These are phyloP conservation scores for Tragelaphus buxtoni DNA, from an alignment of 2,113 vertebrate species.

Conservation along the genomic window DNA sequence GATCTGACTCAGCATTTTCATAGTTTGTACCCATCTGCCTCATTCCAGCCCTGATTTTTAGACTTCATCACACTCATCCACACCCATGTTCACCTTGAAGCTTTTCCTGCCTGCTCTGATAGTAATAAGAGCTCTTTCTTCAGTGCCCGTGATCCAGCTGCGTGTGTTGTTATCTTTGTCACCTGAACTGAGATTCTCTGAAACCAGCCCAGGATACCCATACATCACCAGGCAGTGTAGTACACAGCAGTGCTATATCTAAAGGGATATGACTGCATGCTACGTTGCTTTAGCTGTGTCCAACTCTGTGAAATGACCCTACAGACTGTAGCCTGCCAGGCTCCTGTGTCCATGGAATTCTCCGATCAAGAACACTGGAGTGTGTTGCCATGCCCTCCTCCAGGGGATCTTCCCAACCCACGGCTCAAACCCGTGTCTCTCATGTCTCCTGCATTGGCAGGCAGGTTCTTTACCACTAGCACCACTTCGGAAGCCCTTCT, in stretches of 20 bases:
- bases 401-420: background rate
- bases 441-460: background rate
- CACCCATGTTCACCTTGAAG: accelerated
- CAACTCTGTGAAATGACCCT: background rate
- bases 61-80: background rate
- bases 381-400: background rate
- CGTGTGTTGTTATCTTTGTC: background rate
- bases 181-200: background rate
- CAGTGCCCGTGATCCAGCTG: background rate
- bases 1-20: background rate
- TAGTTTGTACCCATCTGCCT: background rate
- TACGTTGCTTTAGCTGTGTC: background rate
- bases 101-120: too few species aligned
- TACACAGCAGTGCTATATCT: accelerated
- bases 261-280: background rate
- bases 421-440: accelerated
- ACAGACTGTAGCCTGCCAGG: background rate
- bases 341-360: background rate
- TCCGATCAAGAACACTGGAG: background rate
- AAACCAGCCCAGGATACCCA: background rate
- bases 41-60: background rate
- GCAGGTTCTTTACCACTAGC: background rate
- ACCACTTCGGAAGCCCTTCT: background rate
- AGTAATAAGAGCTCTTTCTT: background rate
- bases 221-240: accelerated